Evolutionary conservation across 1,140 invertebrate genomes (phyloP).

Genomic region (Triops cancriformis): DNA sequence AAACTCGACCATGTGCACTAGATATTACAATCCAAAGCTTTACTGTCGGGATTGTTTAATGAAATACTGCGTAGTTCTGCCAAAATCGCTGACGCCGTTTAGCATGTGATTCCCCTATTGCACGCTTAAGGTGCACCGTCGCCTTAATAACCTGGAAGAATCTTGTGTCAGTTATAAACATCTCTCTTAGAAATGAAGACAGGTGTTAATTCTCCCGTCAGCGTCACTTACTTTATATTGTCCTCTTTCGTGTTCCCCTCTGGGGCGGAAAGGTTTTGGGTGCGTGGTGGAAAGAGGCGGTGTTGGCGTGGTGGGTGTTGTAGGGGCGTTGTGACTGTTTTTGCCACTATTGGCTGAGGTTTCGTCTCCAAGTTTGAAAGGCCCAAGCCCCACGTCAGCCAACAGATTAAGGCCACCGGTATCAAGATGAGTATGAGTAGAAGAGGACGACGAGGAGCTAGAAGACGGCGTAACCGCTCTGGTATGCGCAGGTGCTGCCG

Average conservation of each 20-base stretch:
- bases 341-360: conserved; percentile 17
- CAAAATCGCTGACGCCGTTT: too few species aligned
- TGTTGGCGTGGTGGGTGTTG: conserved; percentile 32
- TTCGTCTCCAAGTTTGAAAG: neutral
- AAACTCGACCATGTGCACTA: too few species aligned
- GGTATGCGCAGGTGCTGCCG: conserved; percentile 25
- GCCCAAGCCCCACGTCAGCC: conserved; percentile 3
- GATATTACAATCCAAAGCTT: too few species aligned
- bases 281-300: conserved; percentile 33
- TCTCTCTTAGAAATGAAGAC: too few species aligned
- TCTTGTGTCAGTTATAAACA: too few species aligned
- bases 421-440: neutral
- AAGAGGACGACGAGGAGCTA: neutral
- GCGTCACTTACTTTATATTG: conserved; percentile 36
- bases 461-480: neutral
- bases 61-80: too few species aligned
- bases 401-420: conserved; percentile 13
- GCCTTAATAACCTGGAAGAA: too few species aligned
- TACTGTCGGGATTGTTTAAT: too few species aligned
- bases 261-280: conserved; percentile 35
- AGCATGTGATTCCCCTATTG: too few species aligned
- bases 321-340: conserved; percentile 27
- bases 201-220: too few species aligned
- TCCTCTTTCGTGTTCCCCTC: conserved; percentile 36
- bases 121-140: too few species aligned